Conservation (phyloP, 2,113 vertebrate genomes). For the human (Homo sapiens) region GRCh38 chr4:166487001-166487500, state of each 20-base stretch:
- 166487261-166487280: no score
- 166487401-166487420: no score
- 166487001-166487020: not conserved
- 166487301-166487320: not conserved
- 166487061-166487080: not conserved
- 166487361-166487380: not conserved
- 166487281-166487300: not conserved
- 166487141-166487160: not conserved
- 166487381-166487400: not conserved
- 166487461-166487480: no score
- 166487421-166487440: no score
- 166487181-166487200: not conserved
- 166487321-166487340: not conserved
- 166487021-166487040: not conserved
- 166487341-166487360: not conserved
- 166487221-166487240: not conserved
- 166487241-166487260: not conserved
- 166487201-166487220: not conserved
- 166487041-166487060: not conserved
- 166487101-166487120: not conserved
- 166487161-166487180: not conserved
- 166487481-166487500: no score
- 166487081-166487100: not conserved
- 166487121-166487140: not conserved
- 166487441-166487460: no score